A percentile compares a stretch with the other conserved stretches of the same genome.
Conservation (phyloP, 2,888 invertebrate species). For the Clanis bilineata region DNA sequence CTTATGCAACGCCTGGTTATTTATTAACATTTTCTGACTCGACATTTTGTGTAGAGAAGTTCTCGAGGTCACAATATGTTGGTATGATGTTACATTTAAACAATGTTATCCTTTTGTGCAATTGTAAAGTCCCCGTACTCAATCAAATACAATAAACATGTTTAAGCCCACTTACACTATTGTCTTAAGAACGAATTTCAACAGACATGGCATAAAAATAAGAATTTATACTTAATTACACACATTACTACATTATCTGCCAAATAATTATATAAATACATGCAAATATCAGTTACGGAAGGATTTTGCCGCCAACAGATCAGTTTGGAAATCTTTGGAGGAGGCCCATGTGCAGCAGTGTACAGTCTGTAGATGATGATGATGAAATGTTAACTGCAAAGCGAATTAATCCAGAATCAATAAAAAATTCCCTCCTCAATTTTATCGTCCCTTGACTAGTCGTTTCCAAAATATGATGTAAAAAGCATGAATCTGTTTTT, state of each 20-base stretch:
- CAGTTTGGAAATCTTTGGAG: too few species aligned
- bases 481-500: conserved; percentile 44
- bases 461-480: conserved; percentile 28
- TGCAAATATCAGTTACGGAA: too few species aligned
- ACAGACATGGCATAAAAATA: conserved; percentile 21
- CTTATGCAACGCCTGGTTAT: neutral
- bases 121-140: conserved; percentile 23
- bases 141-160: conserved; percentile 31
- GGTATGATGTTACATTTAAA: neutral
- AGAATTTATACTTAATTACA: too few species aligned
- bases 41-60: neutral
- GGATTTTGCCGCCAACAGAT: too few species aligned
- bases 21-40: neutral
- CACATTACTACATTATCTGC: too few species aligned
- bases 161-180: conserved; percentile 5
- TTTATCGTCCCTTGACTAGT: too few species aligned
- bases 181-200: neutral
- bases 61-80: neutral
- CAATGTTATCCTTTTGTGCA: neutral
- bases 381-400: too few species aligned
- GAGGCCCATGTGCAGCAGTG: too few species aligned
- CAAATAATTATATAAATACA: too few species aligned
- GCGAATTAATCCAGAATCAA: too few species aligned
- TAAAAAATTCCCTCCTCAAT: too few species aligned
- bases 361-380: too few species aligned